Evolutionary conservation across 2,888 invertebrate genomes (phyloP).

Genomic region (Eurytoma adleriae): DNA sequence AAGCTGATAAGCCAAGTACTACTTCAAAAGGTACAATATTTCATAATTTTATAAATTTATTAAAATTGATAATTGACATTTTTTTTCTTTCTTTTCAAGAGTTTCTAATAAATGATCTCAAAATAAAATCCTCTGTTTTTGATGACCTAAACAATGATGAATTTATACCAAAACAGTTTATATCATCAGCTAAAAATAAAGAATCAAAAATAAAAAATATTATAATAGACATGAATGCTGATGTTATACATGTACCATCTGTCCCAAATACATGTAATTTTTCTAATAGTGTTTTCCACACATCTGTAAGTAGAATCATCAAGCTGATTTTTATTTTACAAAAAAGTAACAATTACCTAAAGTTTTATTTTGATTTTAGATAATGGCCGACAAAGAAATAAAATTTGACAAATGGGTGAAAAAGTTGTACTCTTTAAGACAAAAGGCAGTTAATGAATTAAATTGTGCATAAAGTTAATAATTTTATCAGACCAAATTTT

Average conservation of each 20-base stretch:
- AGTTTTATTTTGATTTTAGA: conserved; percentile 77
- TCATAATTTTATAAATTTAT: neutral
- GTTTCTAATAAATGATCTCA: conserved; percentile 68
- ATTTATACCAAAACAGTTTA: conserved; percentile 80
- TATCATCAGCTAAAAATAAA: conserved; percentile 77
- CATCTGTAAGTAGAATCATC: conserved; percentile 66
- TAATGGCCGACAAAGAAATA: conserved; percentile 82
- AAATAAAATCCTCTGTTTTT: conserved; percentile 77
- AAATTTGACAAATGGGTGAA: conserved; percentile 87
- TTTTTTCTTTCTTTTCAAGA: conserved; percentile 62
- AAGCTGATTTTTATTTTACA: conserved; percentile 16
- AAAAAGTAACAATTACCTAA: conserved; percentile 9
- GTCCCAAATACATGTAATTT: conserved; percentile 65
- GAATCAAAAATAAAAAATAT: conserved; percentile 83
- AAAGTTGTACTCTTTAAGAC: conserved; percentile 81
- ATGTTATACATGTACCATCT: conserved; percentile 84
- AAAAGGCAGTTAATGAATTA: conserved; percentile 79
- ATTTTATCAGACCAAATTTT: conserved; percentile 26
- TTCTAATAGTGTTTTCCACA: conserved; percentile 72
- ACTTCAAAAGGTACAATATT: conserved; percentile 66
- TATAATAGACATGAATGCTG: conserved; percentile 84
- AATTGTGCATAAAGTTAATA: conserved; percentile 23
- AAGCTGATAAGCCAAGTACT: conserved; percentile 63
- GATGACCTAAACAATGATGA: conserved; percentile 84
- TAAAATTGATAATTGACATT: conserved; percentile 7